Conservation (phyloP, 2,113 vertebrate genomes). For the Alces alces region DNA sequence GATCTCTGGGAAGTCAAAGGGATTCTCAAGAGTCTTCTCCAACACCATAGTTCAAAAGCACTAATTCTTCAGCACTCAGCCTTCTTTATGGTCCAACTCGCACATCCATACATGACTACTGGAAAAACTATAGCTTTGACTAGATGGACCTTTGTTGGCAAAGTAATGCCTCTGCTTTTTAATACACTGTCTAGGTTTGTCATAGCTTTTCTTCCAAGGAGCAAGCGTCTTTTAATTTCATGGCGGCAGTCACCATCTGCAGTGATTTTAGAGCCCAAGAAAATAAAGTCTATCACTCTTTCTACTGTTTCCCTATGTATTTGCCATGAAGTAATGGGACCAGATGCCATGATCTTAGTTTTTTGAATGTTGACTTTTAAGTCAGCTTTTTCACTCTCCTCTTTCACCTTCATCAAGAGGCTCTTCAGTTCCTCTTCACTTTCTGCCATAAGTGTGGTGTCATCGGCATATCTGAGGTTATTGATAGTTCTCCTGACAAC, state of each 20-base stretch:
- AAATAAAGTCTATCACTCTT: neutral
- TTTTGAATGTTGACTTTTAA: neutral
- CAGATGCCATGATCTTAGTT: neutral
- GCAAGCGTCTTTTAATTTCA: neutral
- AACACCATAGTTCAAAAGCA: neutral
- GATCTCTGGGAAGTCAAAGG: neutral
- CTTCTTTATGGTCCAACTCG: neutral
- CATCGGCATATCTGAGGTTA: neutral
- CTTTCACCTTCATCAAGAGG: neutral
- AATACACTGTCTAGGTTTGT: rapidly evolving
- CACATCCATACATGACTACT: neutral
- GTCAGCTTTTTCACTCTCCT: neutral
- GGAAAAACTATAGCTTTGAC: neutral
- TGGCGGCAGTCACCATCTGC: neutral
- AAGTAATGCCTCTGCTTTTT: neutral
- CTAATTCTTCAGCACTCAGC: rapidly evolving
- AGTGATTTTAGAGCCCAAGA: neutral
- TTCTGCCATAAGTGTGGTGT: neutral
- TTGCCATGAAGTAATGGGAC: neutral
- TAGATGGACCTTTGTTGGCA: neutral
- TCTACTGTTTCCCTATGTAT: neutral
- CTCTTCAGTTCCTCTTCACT: neutral
- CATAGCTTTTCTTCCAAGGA: neutral
- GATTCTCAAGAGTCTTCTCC: neutral
- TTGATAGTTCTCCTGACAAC: neutral